Conservation (phyloP, 53 echinoderm and acorn worm species). For the Patiria pectinifera region DNA sequence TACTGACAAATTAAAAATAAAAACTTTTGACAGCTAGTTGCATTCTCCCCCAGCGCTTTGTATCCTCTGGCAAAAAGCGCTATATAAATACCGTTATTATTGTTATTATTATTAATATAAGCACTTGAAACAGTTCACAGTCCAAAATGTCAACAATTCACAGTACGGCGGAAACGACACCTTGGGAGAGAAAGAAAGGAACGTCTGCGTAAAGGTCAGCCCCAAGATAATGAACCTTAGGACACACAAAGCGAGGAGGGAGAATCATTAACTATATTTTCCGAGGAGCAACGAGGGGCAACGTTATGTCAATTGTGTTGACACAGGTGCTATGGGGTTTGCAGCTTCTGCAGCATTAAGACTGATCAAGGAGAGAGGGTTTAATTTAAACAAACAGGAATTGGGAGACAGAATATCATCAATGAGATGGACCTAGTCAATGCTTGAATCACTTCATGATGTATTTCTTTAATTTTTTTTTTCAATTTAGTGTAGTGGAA, state of each 20-base stretch:
- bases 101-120: too few relatives aligned
- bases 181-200: background rate
- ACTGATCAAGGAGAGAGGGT: background rate
- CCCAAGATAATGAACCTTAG: background rate
- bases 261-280: conserved; percentile 33
- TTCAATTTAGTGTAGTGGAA: too few relatives aligned
- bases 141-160: conserved; percentile 13
- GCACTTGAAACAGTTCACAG: background rate
- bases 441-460: background rate
- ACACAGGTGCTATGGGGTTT: conserved; percentile 38
- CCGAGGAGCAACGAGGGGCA: background rate
- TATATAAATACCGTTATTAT: too few relatives aligned
- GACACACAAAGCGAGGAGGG: background rate
- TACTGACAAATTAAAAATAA: background rate
- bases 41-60: too few relatives aligned
- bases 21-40: too few relatives aligned
- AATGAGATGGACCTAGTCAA: background rate
- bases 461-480: too few relatives aligned
- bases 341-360: background rate
- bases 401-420: background rate
- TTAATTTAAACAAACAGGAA: background rate
- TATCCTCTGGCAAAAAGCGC: too few relatives aligned
- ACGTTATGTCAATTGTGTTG: conserved; percentile 33
- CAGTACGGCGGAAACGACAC: conserved; percentile 12
- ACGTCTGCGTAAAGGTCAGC: background rate